Conservation (phyloP, 2,113 vertebrate genomes). For the Stegostoma tigrinum region DNA sequence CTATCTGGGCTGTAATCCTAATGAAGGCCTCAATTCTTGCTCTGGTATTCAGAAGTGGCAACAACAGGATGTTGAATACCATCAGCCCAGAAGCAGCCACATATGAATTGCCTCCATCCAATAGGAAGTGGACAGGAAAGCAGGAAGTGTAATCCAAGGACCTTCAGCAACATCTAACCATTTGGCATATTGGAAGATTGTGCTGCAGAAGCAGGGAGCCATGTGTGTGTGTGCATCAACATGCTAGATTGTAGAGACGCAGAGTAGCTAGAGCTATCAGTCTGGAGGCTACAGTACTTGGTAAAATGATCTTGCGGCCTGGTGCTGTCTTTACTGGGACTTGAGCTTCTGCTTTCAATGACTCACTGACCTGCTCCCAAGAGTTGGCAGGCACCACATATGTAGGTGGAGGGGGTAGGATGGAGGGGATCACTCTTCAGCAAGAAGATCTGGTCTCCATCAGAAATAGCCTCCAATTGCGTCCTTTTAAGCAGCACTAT, state of each 20-base stretch:
- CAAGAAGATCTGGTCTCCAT: not conserved
- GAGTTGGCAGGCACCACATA: not conserved
- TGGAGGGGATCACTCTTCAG: not conserved
- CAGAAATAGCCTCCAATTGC: not conserved
- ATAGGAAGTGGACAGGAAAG: not conserved
- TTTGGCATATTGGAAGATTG: too few species aligned
- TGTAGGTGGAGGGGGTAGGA: too few species aligned
- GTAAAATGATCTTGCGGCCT: not conserved
- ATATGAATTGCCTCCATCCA: not conserved
- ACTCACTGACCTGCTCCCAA: not conserved
- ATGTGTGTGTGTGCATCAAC: not conserved
- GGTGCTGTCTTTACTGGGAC: not conserved
- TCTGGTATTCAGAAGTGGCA: not conserved
- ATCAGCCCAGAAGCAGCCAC: too few species aligned
- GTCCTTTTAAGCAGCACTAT: not conserved
- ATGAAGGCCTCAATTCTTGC: not conserved
- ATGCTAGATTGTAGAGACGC: not conserved
- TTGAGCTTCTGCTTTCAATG: not conserved
- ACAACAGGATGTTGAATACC: too few species aligned
- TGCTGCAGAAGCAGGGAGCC: not conserved
- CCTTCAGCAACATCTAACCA: not conserved
- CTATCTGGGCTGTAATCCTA: not conserved
- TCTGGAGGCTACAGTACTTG: not conserved
- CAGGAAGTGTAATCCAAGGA: not conserved
- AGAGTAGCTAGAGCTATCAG: not conserved